Conservation (phyloP, 2,888 invertebrate genomes). For the Piscicola geometra region DNA sequence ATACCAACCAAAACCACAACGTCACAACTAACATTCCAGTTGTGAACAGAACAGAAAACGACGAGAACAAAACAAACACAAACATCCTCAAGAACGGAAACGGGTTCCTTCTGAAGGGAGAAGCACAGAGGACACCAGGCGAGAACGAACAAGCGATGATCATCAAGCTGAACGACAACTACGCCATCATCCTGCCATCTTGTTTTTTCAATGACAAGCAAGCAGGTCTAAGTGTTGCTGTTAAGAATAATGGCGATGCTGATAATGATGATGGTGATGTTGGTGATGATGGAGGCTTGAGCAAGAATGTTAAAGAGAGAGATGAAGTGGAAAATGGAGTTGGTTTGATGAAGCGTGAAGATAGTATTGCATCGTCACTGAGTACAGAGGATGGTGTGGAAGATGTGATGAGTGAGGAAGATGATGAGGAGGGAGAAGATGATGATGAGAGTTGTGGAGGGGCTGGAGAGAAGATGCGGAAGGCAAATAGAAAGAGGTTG, state of each 20-base stretch:
- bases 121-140: neutral
- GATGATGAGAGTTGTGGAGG: too few relatives aligned
- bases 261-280: neutral
- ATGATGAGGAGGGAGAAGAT: too few relatives aligned
- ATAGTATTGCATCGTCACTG: too few relatives aligned
- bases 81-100: too few relatives aligned
- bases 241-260: neutral
- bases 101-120: neutral
- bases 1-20: constrained; percentile 4
- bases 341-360: too few relatives aligned
- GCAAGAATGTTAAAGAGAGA: too few relatives aligned
- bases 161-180: neutral
- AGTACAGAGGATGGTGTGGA: too few relatives aligned
- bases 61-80: neutral
- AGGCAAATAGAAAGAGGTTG: too few relatives aligned
- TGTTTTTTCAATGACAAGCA: constrained; percentile 2
- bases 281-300: too few relatives aligned
- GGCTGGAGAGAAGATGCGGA: too few relatives aligned
- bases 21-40: neutral
- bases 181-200: neutral
- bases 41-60: neutral
- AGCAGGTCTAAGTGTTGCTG: neutral
- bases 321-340: too few relatives aligned
- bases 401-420: too few relatives aligned
- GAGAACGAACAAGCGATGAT: constrained; percentile 5